phyloP scores from a whole-genome alignment of 2,888 invertebrate genomes.

The Tetranychus truncatus region DNA sequence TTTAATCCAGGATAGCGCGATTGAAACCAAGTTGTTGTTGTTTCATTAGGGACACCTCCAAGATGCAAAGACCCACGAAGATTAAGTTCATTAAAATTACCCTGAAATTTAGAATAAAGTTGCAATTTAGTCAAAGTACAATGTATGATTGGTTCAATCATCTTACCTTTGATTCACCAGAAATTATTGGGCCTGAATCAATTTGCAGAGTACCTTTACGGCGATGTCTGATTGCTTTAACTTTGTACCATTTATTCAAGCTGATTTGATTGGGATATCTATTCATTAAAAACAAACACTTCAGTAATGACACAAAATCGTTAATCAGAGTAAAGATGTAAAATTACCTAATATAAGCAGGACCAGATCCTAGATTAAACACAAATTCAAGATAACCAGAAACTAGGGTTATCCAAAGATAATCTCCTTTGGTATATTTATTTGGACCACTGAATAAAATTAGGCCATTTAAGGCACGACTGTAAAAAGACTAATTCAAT shows the following conservation, averaged over 20 bases:
- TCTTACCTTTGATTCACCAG: conserved; percentile 44
- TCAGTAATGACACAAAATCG: neutral
- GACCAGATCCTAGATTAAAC: conserved; percentile 72
- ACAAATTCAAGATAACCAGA: conserved; percentile 64
- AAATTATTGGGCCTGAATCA: conserved; percentile 51
- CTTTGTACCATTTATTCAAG: conserved; percentile 60
- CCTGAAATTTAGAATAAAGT: conserved; percentile 35
- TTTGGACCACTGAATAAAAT: conserved; percentile 65
- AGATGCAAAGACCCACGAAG: conserved; percentile 57
- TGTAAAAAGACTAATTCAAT: conserved; percentile 67
- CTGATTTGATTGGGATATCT: conserved; percentile 42
- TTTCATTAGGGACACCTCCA: conserved; percentile 42
- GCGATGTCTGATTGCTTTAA: conserved; percentile 51
- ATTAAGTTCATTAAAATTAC: conserved; percentile 58
- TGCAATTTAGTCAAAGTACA: neutral
- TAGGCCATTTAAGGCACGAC: conserved; percentile 54
- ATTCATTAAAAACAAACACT: neutral
- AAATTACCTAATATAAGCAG: conserved; percentile 31
- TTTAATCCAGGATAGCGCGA: conserved; percentile 30
- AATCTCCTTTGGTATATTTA: conserved; percentile 51
- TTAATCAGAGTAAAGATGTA: neutral
- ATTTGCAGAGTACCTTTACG: conserved; percentile 57
- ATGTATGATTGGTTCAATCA: neutral
- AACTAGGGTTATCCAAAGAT: conserved; percentile 60
- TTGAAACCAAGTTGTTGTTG: neutral